Percentiles rank a stretch among this genome's conserved stretches.
Evolutionary conservation across 2,113 vertebrate species (phyloP).

Genomic region (Dipodomys stephensi): DNA sequence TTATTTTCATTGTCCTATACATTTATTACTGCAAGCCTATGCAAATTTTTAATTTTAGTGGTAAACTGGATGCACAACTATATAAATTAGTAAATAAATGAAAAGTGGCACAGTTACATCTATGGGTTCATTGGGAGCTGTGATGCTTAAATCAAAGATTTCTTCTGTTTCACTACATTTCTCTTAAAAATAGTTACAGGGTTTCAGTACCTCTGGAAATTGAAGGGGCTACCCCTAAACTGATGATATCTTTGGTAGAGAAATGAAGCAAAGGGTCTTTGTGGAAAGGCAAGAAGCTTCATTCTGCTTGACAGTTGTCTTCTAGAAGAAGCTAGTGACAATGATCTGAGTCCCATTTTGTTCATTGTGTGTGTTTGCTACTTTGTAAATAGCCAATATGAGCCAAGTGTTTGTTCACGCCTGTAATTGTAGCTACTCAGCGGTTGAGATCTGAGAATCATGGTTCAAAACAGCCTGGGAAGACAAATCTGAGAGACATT

Average conservation of each 20-base stretch:
- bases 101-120: neutral
- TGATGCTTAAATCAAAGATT: neutral
- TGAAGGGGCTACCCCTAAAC: neutral
- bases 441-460: too few species aligned
- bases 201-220: slow-evolving; percentile 28
- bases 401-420: too few species aligned
- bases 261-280: slow-evolving; percentile 20
- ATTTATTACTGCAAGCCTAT: neutral
- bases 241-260: slow-evolving; percentile 44
- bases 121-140: fast-evolving
- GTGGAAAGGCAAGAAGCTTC: neutral
- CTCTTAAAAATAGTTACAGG: slow-evolving; percentile 40
- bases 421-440: too few species aligned
- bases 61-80: neutral
- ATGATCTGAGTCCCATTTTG: neutral
- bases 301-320: slow-evolving; percentile 13
- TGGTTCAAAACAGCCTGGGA: too few species aligned
- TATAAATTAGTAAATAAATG: neutral
- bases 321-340: neutral
- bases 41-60: slow-evolving; percentile 1
- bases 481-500: too few species aligned
- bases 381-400: neutral
- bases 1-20: slow-evolving; percentile 4
- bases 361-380: neutral
- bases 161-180: slow-evolving; percentile 52